Conservation (phyloP, 2,797 vertebrate genomes). For the Phaenicophaeus curvirostris region DNA sequence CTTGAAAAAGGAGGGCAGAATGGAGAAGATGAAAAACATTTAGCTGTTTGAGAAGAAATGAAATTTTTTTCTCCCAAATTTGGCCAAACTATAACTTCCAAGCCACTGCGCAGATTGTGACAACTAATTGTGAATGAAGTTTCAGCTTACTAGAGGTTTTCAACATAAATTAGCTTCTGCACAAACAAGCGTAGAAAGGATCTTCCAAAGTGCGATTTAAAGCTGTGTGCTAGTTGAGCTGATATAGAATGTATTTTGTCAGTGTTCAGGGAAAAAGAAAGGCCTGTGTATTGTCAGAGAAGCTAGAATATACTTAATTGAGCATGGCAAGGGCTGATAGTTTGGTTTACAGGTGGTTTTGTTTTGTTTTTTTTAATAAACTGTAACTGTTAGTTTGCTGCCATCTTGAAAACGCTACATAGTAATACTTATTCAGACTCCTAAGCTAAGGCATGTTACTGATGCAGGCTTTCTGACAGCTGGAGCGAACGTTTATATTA, state of each 20-base stretch:
- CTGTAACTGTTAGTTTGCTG: neutral
- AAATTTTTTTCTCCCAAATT: fast-evolving
- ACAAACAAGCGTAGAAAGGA: neutral
- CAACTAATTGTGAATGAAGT: neutral
- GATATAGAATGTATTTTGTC: neutral
- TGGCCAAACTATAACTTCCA: neutral
- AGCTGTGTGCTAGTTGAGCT: neutral
- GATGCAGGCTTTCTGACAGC: neutral
- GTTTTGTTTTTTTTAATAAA: neutral
- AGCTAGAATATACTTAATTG: neutral
- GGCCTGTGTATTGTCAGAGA: neutral
- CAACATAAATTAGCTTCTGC: fast-evolving
- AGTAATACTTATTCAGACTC: neutral
- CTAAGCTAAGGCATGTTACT: neutral
- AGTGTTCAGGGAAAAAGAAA: neutral
- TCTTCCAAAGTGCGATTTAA: neutral
- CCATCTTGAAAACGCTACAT: neutral
- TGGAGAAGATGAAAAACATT: neutral
- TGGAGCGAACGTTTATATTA: neutral
- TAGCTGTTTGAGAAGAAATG: neutral
- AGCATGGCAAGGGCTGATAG: neutral
- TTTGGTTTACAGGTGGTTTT: neutral
- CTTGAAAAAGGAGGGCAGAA: neutral
- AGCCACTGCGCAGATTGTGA: neutral
- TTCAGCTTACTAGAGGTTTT: neutral